These are phyloP conservation scores for Eupeodes corollae DNA, from an alignment of 1,140 invertebrate species.

Conservation along the genomic window DNA sequence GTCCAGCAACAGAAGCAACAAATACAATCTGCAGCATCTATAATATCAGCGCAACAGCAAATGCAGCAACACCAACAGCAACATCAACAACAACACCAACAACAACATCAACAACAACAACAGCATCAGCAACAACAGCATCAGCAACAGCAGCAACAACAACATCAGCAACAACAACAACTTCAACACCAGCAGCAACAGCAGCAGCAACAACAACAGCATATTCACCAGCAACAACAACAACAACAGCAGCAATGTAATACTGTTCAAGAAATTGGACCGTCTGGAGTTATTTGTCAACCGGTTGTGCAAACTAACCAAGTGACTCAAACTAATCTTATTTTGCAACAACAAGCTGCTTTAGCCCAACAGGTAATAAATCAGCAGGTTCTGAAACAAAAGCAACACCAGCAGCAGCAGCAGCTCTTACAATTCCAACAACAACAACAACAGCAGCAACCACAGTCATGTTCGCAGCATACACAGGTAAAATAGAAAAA, in stretches of 20 bases:
- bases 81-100: slow-evolving; percentile 30
- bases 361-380: slow-evolving; percentile 29
- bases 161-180: slow-evolving; percentile 13
- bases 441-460: slow-evolving; percentile 32
- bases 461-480: slow-evolving; percentile 30
- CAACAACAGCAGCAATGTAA: slow-evolving; percentile 34
- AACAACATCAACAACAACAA: slow-evolving; percentile 9
- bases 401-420: slow-evolving; percentile 28
- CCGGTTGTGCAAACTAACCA: neutral
- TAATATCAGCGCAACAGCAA: slow-evolving; percentile 16
- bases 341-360: slow-evolving; percentile 23
- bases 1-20: slow-evolving; percentile 13
- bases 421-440: slow-evolving; percentile 28
- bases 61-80: slow-evolving; percentile 12
- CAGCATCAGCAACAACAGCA: slow-evolving; percentile 18
- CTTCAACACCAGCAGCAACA: slow-evolving; percentile 30
- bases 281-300: too few relatives aligned
- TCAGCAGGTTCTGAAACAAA: slow-evolving; percentile 32
- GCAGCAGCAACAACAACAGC: slow-evolving; percentile 10
- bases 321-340: slow-evolving; percentile 11
- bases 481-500: slow-evolving; percentile 27
- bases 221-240: slow-evolving; percentile 17
- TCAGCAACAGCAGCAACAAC: slow-evolving; percentile 36
- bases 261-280: slow-evolving; percentile 17
- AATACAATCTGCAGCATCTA: slow-evolving; percentile 13